Base-by-base conservation (phyloP, 2,888 invertebrate genomes). In the Acleris emargana region DNA sequence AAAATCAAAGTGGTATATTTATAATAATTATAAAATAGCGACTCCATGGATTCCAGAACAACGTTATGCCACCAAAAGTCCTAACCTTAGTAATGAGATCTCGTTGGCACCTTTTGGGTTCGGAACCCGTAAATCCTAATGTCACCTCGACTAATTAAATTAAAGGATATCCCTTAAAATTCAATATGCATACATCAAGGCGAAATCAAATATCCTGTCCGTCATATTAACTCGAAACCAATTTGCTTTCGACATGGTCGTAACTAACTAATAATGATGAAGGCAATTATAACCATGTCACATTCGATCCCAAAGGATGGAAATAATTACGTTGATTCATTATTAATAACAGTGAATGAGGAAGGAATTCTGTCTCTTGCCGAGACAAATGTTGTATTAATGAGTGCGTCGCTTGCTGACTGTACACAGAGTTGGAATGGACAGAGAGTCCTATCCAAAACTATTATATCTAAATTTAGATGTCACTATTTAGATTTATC, bases 341-440 rank as follows among this genome's bases (percentile, higher is more conserved):
- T 86, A 89, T 87, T 89, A 89, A 88, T 89, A 88, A 86, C 80
- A 79, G 79, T 76, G 81, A 79, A 82, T 81, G 78, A 86, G 82
- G 83, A 84, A 86, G 85, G 82, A 89, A 84, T 83, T 83, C 83
- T 83, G 87, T 87, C 88, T 86, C 81, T 79, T 80, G 77, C 75
- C 76, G 82, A 85, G 89, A 88, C 88, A 88, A 89, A 90, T 90
- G 89, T 84, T 79, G 82, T 87, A 90, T 86, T 90, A 90, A 90
- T 89, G 88, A 89, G 86, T 81, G 78, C 76, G 81, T 82, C 81
- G 80, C 78, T 76, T 71, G 76, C 74, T 72, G 72, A 71, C 76
- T 73, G 72, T 58, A 64, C 67, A 69, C 71, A 78, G 78, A 76
- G 32, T 60, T 67, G 62, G 64, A 63, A 63, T 58, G 60, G 69